Evolutionary conservation across 2,113 vertebrate species (phyloP).

Genomic region (Etia nguti): DNA sequence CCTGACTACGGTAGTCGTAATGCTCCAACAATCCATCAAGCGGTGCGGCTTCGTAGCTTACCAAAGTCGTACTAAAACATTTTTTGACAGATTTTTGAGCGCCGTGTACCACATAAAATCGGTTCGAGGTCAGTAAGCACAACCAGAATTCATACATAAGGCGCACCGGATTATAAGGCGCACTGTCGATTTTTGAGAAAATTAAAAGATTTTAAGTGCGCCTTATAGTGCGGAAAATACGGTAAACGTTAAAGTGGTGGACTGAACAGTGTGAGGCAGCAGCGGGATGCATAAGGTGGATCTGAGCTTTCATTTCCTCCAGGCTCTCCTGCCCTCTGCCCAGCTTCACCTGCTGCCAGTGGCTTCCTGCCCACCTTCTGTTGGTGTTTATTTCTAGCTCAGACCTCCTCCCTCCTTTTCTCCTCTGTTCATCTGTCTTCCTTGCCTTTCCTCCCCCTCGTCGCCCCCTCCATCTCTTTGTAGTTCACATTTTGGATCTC

Average conservation of each 20-base stretch:
- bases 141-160: too few species aligned
- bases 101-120: too few species aligned
- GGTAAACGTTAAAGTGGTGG: slow-evolving; percentile 11
- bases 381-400: slow-evolving; percentile 53
- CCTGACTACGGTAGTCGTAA: too few species aligned
- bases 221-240: too few species aligned
- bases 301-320: slow-evolving; percentile 41
- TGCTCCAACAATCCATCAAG: too few species aligned
- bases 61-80: too few species aligned
- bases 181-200: too few species aligned
- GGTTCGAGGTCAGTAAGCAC: too few species aligned
- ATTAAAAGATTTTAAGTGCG: too few species aligned
- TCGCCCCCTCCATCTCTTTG: neutral
- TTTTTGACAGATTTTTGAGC: too few species aligned
- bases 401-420: slow-evolving; percentile 17
- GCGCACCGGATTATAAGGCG: too few species aligned
- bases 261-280: neutral
- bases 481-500: neutral
- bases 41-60: too few species aligned
- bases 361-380: slow-evolving; percentile 57
- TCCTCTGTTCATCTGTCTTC: neutral
- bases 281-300: slow-evolving; percentile 24
- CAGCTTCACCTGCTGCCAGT: slow-evolving; percentile 52
- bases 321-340: slow-evolving; percentile 33
- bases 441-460: neutral